Evolutionary conservation across 2,888 invertebrate species (phyloP).

Genomic region (Polymixis flavicincta): DNA sequence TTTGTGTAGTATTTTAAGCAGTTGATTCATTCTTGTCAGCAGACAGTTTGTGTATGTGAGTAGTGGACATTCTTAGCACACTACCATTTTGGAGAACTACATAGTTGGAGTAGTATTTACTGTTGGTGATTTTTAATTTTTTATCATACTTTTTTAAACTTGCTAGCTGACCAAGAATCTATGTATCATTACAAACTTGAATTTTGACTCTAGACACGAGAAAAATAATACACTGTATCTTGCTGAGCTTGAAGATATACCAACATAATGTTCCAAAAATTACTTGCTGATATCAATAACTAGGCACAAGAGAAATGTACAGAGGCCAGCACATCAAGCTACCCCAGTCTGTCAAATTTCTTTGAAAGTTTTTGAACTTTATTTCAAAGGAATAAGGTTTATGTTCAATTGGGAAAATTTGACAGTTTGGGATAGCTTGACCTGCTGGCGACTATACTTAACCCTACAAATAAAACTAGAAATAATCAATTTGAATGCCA

Average conservation of each 20-base stretch:
- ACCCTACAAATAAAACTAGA: not conserved
- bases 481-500: not conserved
- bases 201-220: not conserved
- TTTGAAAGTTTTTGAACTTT: no score
- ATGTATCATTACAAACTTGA: not conserved
- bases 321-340: no score
- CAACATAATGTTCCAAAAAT: not conserved
- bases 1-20: constrained; percentile 6
- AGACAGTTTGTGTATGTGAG: not conserved
- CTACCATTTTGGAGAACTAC: not conserved
- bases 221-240: not conserved
- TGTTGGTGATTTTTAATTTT: not conserved
- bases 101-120: not conserved
- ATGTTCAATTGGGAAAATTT: no score
- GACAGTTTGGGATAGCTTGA: no score
- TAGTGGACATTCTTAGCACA: not conserved
- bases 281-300: not conserved
- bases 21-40: not conserved
- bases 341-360: no score
- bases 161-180: not conserved
- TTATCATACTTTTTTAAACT: not conserved
- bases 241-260: no score
- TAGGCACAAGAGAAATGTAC: not conserved
- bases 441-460: no score
- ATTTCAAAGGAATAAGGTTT: no score